Percentiles rank a stretch among this genome's conserved stretches.
Conservation (phyloP, 2,113 vertebrate genomes). For the Seriola aureovittata region DNA sequence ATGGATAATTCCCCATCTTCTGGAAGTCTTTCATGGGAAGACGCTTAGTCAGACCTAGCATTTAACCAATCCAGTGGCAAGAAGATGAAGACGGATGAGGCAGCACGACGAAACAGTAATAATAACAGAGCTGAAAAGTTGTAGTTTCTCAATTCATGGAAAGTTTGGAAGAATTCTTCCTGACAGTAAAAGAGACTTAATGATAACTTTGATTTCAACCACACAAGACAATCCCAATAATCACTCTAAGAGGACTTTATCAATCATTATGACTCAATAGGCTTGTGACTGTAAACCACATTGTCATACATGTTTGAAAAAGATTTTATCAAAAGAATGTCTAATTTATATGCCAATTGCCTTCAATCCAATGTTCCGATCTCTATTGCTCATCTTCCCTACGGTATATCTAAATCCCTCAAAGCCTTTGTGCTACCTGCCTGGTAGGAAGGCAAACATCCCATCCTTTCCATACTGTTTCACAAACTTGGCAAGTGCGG, state of each 20-base stretch:
- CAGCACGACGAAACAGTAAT: not conserved
- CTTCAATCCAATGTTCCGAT: conserved; percentile 30
- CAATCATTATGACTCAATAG: not conserved
- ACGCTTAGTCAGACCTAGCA: conserved; percentile 18
- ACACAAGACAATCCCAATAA: not conserved
- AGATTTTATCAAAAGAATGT: not conserved
- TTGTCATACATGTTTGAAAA: not conserved
- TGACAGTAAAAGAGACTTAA: not conserved
- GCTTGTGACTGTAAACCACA: not conserved
- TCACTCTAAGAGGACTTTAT: not conserved
- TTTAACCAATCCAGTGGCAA: conserved; percentile 27
- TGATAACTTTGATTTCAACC: not conserved
- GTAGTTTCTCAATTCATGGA: not conserved
- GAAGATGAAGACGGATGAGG: not conserved
- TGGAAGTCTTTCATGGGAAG: conserved; percentile 24
- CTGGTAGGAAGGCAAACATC: conserved; percentile 54
- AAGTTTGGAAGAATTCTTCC: not conserved
- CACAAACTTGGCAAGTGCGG: conserved; percentile 41
- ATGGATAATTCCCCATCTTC: conserved; percentile 46
- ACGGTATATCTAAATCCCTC: conserved; percentile 38
- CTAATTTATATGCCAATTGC: conserved; percentile 18
- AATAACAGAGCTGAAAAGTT: conserved; percentile 3
- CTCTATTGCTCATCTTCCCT: conserved; percentile 23
- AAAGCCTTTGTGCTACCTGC: conserved; percentile 51
- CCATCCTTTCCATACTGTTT: conserved; percentile 43